phyloP scores from a whole-genome alignment of 2,888 invertebrate species.

The Eucera pruinosa region DNA sequence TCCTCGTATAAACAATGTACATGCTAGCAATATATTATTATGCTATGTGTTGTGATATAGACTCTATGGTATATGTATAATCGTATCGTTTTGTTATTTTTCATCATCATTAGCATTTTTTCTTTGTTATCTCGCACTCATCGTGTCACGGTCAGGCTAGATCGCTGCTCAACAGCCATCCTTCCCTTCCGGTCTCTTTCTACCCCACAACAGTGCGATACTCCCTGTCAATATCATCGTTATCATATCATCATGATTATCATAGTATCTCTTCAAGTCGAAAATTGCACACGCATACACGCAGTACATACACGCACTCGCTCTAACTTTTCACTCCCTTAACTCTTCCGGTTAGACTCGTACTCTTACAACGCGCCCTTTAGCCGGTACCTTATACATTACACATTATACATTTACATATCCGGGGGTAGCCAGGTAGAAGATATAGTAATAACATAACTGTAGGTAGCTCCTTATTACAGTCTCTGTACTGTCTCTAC shows the following conservation, averaged over 20 bases:
- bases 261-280: slow-evolving; percentile 14
- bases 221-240: not conserved
- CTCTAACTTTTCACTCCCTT: slow-evolving; percentile 29
- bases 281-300: slow-evolving; percentile 44
- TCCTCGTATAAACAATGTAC: slow-evolving; percentile 81
- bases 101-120: slow-evolving; percentile 27
- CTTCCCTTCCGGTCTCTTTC: slow-evolving; percentile 22
- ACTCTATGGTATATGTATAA: slow-evolving; percentile 83
- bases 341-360: slow-evolving; percentile 30
- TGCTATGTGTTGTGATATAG: slow-evolving; percentile 83
- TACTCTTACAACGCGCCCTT: slow-evolving; percentile 63
- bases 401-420: slow-evolving; percentile 80
- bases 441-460: slow-evolving; percentile 78
- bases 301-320: slow-evolving; percentile 12
- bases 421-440: slow-evolving; percentile 80
- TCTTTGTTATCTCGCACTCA: slow-evolving; percentile 68
- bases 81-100: slow-evolving; percentile 70
- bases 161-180: slow-evolving; percentile 82
- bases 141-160: slow-evolving; percentile 46
- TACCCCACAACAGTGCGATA: slow-evolving; percentile 21
- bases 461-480: slow-evolving; percentile 80
- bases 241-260: slow-evolving; percentile 21
- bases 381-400: slow-evolving; percentile 75
- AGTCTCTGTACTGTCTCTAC: slow-evolving; percentile 84
- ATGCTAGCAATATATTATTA: slow-evolving; percentile 84